These are phyloP conservation scores for Manacus vitellinus DNA, from an alignment of 2,113 vertebrate species.

Conservation along the genomic window DNA sequence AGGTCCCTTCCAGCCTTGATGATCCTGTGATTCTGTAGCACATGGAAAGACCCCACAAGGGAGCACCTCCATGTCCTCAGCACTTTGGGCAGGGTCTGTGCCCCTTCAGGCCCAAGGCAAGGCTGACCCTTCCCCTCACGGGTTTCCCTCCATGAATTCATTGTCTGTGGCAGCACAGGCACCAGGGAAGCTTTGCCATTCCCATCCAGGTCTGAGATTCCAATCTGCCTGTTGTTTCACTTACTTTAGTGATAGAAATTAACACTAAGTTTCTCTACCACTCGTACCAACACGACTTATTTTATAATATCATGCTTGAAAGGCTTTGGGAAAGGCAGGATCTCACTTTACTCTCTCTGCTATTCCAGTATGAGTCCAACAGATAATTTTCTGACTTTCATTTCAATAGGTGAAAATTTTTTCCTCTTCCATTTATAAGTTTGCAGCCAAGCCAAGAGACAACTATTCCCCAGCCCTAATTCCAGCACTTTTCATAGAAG, in stretches of 20 bases:
- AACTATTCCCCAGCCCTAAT: neutral
- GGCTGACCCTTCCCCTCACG: neutral
- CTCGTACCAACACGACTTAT: neutral
- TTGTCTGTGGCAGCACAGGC: neutral
- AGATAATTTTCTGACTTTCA: neutral
- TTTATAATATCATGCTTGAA: neutral
- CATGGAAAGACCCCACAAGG: neutral
- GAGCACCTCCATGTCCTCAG: neutral
- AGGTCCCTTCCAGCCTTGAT: rapidly evolving
- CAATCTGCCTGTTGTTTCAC: neutral
- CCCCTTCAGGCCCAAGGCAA: neutral
- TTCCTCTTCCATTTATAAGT: neutral
- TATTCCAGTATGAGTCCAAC: neutral
- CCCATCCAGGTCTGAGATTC: neutral
- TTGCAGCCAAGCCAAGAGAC: neutral
- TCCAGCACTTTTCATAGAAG: neutral
- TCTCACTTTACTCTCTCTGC: neutral
- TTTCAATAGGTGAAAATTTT: neutral
- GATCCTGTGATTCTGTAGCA: neutral
- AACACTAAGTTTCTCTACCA: neutral
- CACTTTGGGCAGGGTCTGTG: neutral
- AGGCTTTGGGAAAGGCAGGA: neutral
- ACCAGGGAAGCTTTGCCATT: neutral
- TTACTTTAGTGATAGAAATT: neutral
- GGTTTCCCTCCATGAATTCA: neutral